A percentile compares a stretch with the other conserved stretches of the same genome.
phyloP scores from a whole-genome alignment of 2,797 vertebrate genomes.

The Anisognathus igniventris region DNA sequence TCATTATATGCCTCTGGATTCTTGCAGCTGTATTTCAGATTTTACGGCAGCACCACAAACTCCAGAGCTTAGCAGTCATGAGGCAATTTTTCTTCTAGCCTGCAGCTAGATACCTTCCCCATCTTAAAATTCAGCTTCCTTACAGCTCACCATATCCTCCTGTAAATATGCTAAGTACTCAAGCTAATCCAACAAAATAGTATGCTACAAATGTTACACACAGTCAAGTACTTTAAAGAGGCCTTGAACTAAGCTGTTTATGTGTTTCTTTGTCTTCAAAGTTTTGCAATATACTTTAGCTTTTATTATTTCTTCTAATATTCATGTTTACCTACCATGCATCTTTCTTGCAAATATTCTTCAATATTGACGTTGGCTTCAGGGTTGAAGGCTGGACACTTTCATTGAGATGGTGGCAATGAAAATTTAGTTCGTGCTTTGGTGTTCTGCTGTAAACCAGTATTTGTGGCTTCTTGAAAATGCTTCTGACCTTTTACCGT shows the following conservation, averaged over 20 bases:
- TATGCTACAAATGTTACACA: background rate
- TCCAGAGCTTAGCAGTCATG: background rate
- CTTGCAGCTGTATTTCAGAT: background rate
- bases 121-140: background rate
- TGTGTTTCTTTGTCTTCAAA: background rate
- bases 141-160: background rate
- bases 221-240: background rate
- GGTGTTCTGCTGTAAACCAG: background rate
- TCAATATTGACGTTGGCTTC: background rate
- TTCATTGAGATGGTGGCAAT: background rate
- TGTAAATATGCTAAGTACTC: background rate
- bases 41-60: background rate
- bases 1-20: background rate
- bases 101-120: background rate
- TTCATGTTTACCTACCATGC: background rate
- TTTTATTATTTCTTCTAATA: background rate
- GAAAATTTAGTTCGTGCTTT: background rate
- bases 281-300: background rate
- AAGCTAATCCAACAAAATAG: background rate
- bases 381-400: background rate
- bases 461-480: background rate
- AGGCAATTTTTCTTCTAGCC: background rate
- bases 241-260: background rate
- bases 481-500: background rate
- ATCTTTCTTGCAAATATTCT: rapidly evolving